A percentile compares a stretch with the other conserved stretches of the same genome.
Conservation (phyloP, 1,140 invertebrate genomes). For the Drosophila arizonae region DNA sequence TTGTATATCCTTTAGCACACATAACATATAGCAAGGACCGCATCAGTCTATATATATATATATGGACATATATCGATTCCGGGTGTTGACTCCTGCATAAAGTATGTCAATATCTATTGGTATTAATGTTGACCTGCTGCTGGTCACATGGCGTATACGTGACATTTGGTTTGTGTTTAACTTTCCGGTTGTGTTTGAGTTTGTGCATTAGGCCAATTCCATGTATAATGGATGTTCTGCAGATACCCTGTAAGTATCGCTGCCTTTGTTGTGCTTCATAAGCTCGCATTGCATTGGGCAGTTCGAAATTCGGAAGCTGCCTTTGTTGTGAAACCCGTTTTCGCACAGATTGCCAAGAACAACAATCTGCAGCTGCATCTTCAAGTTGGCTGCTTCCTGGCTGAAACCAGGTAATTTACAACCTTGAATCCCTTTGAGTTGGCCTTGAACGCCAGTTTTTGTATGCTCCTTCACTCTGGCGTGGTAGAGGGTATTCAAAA, state of each 20-base stretch:
- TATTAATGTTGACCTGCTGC: background rate
- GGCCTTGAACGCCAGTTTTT: constrained; percentile 60
- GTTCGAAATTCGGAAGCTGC: constrained; percentile 9
- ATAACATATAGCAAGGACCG: constrained; percentile 3
- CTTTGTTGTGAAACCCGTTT: constrained; percentile 48
- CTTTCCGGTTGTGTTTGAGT: constrained; percentile 44
- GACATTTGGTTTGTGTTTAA: constrained; percentile 54
- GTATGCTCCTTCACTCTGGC: background rate
- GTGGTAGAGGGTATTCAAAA: background rate
- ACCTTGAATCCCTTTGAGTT: constrained; percentile 71
- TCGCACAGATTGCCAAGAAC: constrained; percentile 6
- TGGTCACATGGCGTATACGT: constrained; percentile 52
- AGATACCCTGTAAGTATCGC: constrained; percentile 25
- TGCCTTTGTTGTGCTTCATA: constrained; percentile 27
- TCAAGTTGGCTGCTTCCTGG: constrained; percentile 50
- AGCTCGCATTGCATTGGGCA: constrained; percentile 41
- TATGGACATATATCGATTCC: no score
- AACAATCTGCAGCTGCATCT: constrained; percentile 35
- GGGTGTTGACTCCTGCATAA: no score
- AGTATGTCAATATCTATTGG: background rate
- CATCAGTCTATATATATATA: no score
- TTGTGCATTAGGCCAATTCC: background rate
- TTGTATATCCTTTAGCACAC: constrained; percentile 19
- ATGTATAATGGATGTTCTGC: constrained; percentile 31
- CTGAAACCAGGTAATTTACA: constrained; percentile 56